Conservation (phyloP, 2,888 invertebrate genomes). For the Eilema caniola region DNA sequence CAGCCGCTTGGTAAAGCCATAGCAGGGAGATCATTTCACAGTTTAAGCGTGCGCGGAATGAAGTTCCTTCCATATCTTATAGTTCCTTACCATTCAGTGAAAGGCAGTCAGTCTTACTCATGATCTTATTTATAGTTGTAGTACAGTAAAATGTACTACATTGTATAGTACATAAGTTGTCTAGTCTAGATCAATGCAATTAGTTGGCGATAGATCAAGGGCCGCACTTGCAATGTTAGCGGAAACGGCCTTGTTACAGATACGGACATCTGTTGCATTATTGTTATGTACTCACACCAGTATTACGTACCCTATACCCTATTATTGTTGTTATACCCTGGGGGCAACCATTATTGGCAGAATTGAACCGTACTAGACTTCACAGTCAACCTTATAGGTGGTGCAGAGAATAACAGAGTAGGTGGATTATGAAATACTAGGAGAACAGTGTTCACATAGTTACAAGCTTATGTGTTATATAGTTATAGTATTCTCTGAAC, state of each 20-base stretch:
- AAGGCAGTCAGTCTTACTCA: neutral
- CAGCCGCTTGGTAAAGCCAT: too few species aligned
- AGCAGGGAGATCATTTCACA: too few species aligned
- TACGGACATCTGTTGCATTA: constrained; percentile 4
- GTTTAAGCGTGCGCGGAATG: too few species aligned
- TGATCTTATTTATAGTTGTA: neutral
- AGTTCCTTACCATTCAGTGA: too few species aligned
- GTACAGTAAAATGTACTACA: neutral
- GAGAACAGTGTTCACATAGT: too few species aligned
- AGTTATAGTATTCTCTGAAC: too few species aligned
- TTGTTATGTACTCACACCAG: neutral
- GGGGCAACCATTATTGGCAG: neutral
- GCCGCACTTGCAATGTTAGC: neutral
- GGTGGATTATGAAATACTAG: too few species aligned
- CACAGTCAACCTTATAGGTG: too few species aligned
- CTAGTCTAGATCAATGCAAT: neutral
- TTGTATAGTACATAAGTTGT: neutral
- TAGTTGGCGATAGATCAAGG: neutral
- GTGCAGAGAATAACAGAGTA: too few species aligned
- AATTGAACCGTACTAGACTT: neutral
- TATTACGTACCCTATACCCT: too few species aligned
- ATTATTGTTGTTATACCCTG: neutral
- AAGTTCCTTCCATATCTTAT: too few species aligned
- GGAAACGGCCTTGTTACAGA: neutral
- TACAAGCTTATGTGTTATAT: too few species aligned